A percentile compares a stretch with the other conserved stretches of the same genome.
Conservation (phyloP, 2,113 vertebrate species). For the Tetrax tetrax region DNA sequence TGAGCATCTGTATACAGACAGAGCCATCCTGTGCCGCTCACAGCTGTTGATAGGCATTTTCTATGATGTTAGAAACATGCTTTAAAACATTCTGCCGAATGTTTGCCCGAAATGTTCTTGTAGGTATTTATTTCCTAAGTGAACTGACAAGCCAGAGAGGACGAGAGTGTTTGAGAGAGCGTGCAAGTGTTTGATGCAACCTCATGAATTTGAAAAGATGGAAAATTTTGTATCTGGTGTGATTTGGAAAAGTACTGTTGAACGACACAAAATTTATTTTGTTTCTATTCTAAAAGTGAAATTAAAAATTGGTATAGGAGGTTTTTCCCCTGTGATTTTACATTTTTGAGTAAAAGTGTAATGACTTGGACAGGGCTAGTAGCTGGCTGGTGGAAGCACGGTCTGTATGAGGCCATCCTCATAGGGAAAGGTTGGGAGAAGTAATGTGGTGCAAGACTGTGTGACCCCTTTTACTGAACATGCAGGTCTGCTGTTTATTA, state of each 20-base stretch:
- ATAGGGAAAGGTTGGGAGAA: not conserved
- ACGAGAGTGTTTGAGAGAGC: constrained; percentile 9
- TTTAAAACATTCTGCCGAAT: constrained; percentile 22
- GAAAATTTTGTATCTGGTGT: not conserved
- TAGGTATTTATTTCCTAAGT: constrained; percentile 30
- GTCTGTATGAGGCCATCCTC: accelerated
- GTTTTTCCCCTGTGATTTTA: not conserved
- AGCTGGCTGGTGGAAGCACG: not conserved
- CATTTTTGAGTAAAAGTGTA: not conserved
- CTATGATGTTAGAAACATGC: not conserved
- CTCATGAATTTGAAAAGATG: not conserved
- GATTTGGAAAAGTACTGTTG: not conserved
- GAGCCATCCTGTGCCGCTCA: not conserved
- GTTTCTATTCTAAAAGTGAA: constrained; percentile 33
- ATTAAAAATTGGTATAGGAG: not conserved
- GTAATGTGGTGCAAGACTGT: not conserved
- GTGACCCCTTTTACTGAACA: not conserved
- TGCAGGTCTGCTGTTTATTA: not conserved
- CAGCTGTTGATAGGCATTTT: not conserved
- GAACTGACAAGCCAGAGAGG: constrained; percentile 18
- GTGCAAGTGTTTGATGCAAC: not conserved
- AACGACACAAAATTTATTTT: constrained; percentile 1
- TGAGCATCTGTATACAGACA: constrained; percentile 14
- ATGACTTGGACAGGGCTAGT: not conserved
- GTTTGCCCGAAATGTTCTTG: constrained; percentile 6